Base-by-base conservation (phyloP, 2,888 invertebrate genomes). In the Chironomus riparius region DNA sequence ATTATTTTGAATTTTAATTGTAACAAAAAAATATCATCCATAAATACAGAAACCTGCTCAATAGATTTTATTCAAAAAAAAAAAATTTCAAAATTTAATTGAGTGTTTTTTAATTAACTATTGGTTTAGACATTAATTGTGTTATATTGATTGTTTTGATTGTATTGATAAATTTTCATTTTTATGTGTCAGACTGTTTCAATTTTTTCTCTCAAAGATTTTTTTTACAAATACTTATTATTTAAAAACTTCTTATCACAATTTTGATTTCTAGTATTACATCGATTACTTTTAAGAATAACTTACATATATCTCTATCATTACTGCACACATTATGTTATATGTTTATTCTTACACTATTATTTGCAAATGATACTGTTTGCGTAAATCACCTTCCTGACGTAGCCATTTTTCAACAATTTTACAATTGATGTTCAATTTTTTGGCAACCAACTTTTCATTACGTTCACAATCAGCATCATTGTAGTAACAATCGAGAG, bases 351-450 rank as follows among this genome's bases (percentile, higher is more conserved):
- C 22, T 24, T 74, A 74, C 22, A 74, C 65, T 68, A 74, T 24
- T 22, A 74, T 74, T 48, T 74, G 62, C 18, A 74, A 68, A 24
- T 65, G 68, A 68, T 74, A 65, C 47, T 68, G 74, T 68, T 74
- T 68, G 48, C 78, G 77, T 61, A 79, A 78, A 77, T 77, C 77
- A 56, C 78, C 82, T 76, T 86, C 87, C 79, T 86, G 86, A 79
- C 87, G 86, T 76, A 87, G 80, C 88, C 88, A 88, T 78, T 87
- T 86, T 78, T 87, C 86, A 75, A 87, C 83, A 79, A 87, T 86
- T 69, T 85, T 81, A 69, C 85, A 80, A 79, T 85, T 85, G 73
- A 86, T 84, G 77, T 84, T 83, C 79, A 84, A 85, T 79, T 86
- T 86, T 74, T 81, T 82, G 12, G 85, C 85, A 4, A 85, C 85